Conservation (phyloP, 2,113 vertebrate genomes). For the Rhipidura dahli region DNA sequence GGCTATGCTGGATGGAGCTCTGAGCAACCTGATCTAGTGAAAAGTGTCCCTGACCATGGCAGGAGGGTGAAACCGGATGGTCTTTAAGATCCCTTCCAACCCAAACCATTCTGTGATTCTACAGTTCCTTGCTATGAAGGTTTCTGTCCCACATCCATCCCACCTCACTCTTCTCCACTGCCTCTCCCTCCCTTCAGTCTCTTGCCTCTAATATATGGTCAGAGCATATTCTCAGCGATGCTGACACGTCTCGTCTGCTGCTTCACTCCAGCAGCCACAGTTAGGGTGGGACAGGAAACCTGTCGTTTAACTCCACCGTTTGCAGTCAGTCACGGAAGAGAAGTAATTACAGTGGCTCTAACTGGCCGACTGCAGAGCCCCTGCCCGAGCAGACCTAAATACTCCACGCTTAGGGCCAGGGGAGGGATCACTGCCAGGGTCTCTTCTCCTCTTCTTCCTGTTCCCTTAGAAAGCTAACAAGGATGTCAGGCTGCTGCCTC, state of each 20-base stretch:
- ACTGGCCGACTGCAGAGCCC: constrained; percentile 18
- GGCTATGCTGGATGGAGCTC: not conserved
- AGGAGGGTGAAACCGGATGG: not conserved
- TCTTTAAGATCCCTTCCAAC: not conserved
- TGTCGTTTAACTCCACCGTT: not conserved
- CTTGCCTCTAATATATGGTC: not conserved
- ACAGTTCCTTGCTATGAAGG: not conserved
- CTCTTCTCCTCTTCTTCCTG: not conserved
- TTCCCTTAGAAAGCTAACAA: not conserved
- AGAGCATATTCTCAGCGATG: not conserved
- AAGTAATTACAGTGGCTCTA: constrained; percentile 9
- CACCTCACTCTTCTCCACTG: not conserved
- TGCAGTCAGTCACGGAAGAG: not conserved
- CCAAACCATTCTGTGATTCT: not conserved
- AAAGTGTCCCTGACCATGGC: not conserved
- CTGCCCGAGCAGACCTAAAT: not conserved
- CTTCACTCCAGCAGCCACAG: not conserved
- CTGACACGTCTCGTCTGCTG: not conserved
- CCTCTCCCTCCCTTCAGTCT: not conserved
- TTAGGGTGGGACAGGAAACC: not conserved
- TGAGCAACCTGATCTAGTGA: not conserved
- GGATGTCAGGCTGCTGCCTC: not conserved
- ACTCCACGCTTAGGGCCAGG: not conserved
- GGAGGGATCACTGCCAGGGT: not conserved
- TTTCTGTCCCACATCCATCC: not conserved